Percentiles rank a stretch among this genome's conserved stretches.
phyloP scores from a whole-genome alignment of 1,140 invertebrate genomes.

The Achroia grisella region DNA sequence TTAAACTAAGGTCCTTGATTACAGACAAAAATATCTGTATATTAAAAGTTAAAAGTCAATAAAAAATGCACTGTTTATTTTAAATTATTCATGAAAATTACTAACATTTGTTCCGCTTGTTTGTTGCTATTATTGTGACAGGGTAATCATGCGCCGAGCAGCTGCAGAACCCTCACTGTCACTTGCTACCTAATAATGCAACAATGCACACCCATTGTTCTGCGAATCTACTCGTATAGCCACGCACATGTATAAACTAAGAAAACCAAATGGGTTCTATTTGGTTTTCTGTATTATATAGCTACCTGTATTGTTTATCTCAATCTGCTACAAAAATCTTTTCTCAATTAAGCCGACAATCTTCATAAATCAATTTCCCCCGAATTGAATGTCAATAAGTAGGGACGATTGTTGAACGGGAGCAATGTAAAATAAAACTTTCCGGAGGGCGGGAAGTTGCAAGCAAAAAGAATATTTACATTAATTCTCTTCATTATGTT shows the following conservation, averaged over 20 bases:
- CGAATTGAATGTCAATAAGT: conserved; percentile 73
- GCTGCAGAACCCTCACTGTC: conserved; percentile 35
- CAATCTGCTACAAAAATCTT: conserved; percentile 41
- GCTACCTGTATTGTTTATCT: too few species aligned
- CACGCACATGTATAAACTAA: too few species aligned
- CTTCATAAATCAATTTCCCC: conserved; percentile 74
- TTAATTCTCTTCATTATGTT: conserved; percentile 76
- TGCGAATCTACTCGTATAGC: conserved; percentile 1
- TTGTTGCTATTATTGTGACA: conserved; percentile 29
- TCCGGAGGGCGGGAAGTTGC: conserved; percentile 62
- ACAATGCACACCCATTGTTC: conserved; percentile 34
- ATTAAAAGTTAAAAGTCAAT: neutral
- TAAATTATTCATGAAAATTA: conserved; percentile 28
- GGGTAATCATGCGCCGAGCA: conserved; percentile 37
- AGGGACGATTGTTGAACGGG: conserved; percentile 71
- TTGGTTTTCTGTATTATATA: too few species aligned
- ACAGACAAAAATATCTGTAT: too few species aligned
- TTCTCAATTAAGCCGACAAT: conserved; percentile 70
- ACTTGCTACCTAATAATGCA: conserved; percentile 55
- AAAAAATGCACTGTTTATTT: conserved; percentile 14
- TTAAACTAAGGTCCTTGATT: too few species aligned
- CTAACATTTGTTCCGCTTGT: conserved; percentile 52
- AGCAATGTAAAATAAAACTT: conserved; percentile 72
- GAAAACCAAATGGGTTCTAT: too few species aligned
- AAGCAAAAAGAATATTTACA: conserved; percentile 74